Percentiles rank a stretch among this genome's conserved stretches.
phyloP scores from a whole-genome alignment of 23 tunicate species.

The Phallusia fumigata region DNA sequence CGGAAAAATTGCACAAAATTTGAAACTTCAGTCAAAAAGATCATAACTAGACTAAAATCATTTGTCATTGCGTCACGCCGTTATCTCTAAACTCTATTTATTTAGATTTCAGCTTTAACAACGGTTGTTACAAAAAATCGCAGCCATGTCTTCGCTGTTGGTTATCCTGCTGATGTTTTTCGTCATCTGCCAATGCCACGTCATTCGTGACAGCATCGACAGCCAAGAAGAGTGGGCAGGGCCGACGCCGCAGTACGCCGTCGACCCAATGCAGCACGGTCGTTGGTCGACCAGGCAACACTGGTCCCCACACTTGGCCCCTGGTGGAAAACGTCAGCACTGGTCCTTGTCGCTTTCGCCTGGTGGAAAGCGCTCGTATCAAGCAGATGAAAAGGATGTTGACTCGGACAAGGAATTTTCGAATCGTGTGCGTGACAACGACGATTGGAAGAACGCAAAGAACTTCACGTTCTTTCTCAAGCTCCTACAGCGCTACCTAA shows the following conservation, averaged over 20 bases:
- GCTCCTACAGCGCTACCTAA: slow-evolving; percentile 8
- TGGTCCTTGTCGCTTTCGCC: slow-evolving; percentile 27
- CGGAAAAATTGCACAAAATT: too few relatives aligned
- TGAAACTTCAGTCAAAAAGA: too few relatives aligned
- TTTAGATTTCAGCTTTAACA: too few relatives aligned
- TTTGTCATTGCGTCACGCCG: too few relatives aligned
- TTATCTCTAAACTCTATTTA: too few relatives aligned
- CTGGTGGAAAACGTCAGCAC: slow-evolving; percentile 41
- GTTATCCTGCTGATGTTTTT: background rate
- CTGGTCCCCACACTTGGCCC: slow-evolving; percentile 31
- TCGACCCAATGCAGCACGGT: background rate
- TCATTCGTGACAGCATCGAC: background rate
- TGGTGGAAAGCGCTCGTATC: slow-evolving; percentile 18
- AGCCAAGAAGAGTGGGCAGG: background rate
- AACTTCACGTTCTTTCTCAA: background rate
- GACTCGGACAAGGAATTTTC: background rate
- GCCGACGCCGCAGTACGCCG: background rate
- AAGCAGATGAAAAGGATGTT: background rate
- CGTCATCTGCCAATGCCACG: background rate
- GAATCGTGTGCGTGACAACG: background rate
- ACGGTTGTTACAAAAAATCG: too few relatives aligned
- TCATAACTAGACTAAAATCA: too few relatives aligned
- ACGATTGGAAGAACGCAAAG: background rate
- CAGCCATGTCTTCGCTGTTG: background rate
- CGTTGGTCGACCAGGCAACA: slow-evolving; percentile 22